Evolutionary conservation across 2,113 vertebrate species (phyloP).

Genomic region (Sylvia atricapilla): DNA sequence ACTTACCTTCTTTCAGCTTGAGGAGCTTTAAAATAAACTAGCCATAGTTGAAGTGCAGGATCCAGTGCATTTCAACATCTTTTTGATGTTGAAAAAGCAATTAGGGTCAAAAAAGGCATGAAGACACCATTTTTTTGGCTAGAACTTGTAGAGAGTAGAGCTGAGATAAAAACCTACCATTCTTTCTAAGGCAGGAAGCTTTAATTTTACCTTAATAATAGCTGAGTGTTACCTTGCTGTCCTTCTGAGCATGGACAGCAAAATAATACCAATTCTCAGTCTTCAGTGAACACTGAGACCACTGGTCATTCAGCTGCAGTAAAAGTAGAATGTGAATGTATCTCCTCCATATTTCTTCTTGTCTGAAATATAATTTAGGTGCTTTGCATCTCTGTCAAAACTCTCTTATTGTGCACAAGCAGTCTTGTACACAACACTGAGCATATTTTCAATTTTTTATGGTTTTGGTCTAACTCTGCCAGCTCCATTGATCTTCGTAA

Average conservation of each 20-base stretch:
- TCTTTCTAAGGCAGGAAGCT: not conserved
- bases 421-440: too few species aligned
- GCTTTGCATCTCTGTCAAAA: not conserved
- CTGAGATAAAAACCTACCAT: not conserved
- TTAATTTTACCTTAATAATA: not conserved
- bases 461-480: too few species aligned
- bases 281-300: not conserved
- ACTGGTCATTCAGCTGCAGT: not conserved
- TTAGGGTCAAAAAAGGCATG: not conserved
- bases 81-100: not conserved
- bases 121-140: not conserved
- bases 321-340: not conserved
- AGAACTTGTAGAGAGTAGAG: not conserved
- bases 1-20: not conserved
- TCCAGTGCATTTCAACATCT: not conserved
- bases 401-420: not conserved
- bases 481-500: too few species aligned
- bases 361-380: not conserved
- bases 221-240: not conserved
- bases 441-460: too few species aligned
- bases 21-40: not conserved
- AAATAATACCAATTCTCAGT: not conserved
- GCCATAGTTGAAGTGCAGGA: accelerated
- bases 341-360: not conserved
- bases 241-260: not conserved